These are phyloP conservation scores for Notodonta ziczac DNA, from an alignment of 2,888 invertebrate genomes.

Conservation along the genomic window DNA sequence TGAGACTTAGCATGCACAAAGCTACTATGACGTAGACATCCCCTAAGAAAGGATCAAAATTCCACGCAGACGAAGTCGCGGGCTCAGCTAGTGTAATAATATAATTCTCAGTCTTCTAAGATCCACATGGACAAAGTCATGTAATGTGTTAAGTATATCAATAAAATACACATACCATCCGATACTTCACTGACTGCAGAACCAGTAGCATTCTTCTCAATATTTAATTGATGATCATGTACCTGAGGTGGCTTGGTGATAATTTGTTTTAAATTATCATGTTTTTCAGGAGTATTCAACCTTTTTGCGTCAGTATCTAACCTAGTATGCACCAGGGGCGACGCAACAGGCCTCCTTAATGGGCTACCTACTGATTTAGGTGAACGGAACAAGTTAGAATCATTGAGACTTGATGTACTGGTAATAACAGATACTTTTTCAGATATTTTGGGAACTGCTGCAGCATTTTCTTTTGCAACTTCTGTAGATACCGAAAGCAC, in stretches of 20 bases:
- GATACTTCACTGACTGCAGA: constrained; percentile 27
- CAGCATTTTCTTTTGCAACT: constrained; percentile 34
- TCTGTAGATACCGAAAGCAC: constrained; percentile 24
- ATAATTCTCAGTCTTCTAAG: too few relatives aligned
- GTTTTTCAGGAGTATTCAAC: constrained; percentile 35
- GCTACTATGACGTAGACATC: too few relatives aligned
- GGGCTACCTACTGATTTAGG: constrained; percentile 51
- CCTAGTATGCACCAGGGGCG: constrained; percentile 48
- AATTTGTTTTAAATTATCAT: constrained; percentile 20
- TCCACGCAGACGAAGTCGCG: too few relatives aligned
- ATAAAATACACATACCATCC: constrained; percentile 54
- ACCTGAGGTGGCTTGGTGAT: constrained; percentile 14
- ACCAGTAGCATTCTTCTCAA: constrained; percentile 15
- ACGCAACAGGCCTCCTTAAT: constrained; percentile 37
- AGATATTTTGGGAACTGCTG: constrained; percentile 27
- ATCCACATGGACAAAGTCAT: too few relatives aligned
- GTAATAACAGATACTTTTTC: constrained; percentile 52
- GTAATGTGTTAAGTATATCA: too few relatives aligned
- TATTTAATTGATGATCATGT: constrained; percentile 39
- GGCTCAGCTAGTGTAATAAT: too few relatives aligned
- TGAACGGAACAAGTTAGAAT: constrained; percentile 51
- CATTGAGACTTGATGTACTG: constrained; percentile 35
- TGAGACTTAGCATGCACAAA: too few relatives aligned
- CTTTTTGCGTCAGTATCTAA: constrained; percentile 38
- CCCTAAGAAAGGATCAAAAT: too few relatives aligned